phyloP scores from a whole-genome alignment of 2,888 invertebrate species.

The Argyra leucocephala region DNA sequence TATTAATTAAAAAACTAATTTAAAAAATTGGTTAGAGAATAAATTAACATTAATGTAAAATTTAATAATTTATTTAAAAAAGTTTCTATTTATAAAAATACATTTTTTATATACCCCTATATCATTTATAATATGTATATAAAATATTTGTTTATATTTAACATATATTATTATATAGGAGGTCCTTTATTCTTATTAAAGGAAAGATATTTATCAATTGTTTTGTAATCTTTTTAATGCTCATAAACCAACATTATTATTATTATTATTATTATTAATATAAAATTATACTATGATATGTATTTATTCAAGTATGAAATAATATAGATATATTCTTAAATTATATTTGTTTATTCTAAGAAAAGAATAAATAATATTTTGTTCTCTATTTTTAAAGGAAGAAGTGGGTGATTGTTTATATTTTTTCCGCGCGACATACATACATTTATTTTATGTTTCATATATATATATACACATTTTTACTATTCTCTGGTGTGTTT shows the following conservation, averaged over 20 bases:
- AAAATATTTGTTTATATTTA: background rate
- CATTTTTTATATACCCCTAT: too few species aligned
- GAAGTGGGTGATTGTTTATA: too few species aligned
- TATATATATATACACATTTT: background rate
- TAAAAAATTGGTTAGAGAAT: too few species aligned
- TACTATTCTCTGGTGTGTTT: background rate
- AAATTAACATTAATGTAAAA: too few species aligned
- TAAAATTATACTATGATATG: background rate
- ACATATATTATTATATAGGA: background rate
- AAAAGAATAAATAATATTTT: background rate
- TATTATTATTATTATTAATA: background rate
- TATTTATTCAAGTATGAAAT: conserved; percentile 1
- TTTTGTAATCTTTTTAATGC: conserved; percentile 4
- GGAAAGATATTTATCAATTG: conserved; percentile 3
- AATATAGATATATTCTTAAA: conserved; percentile 1
- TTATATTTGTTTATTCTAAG: background rate
- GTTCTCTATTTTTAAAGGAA: background rate
- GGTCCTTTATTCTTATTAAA: background rate
- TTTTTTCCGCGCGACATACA: background rate
- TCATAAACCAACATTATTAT: background rate
- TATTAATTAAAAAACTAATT: too few species aligned
- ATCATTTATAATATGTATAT: background rate
- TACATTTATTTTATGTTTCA: background rate
- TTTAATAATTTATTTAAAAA: too few species aligned
- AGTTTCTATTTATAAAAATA: too few species aligned